Conservation (phyloP, 2,113 vertebrate genomes). For the Nyctereutes procyonoides region DNA sequence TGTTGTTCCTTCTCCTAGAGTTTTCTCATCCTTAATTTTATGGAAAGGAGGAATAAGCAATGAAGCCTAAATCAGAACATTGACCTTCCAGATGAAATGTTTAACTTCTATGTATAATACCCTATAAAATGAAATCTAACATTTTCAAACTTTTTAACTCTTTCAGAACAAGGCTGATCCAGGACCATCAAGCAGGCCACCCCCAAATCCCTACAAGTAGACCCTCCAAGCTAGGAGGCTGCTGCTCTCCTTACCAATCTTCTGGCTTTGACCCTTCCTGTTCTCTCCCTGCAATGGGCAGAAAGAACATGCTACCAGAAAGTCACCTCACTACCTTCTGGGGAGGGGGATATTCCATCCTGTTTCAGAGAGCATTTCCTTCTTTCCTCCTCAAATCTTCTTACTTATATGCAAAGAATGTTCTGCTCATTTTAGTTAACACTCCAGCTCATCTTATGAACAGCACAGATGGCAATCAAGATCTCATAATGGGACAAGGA, state of each 20-base stretch:
- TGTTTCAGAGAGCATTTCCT: neutral
- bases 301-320: neutral
- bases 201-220: neutral
- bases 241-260: neutral
- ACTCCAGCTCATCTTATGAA: neutral
- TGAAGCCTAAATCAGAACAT: neutral
- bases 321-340: neutral
- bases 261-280: neutral
- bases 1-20: neutral
- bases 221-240: neutral
- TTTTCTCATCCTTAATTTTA: neutral
- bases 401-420: neutral
- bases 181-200: neutral
- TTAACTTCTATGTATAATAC: neutral
- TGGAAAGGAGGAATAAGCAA: neutral
- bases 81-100: neutral
- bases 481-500: neutral
- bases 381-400: constrained; percentile 3
- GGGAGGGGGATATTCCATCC: neutral
- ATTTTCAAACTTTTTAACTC: neutral
- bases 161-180: neutral
- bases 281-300: neutral
- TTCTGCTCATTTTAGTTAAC: neutral
- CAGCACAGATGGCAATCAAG: neutral
- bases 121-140: neutral